Percentiles rank a stretch among this genome's conserved stretches.
Evolutionary conservation across 2,888 invertebrate species (phyloP).

Genomic region (Willowsia nigromaculata): DNA sequence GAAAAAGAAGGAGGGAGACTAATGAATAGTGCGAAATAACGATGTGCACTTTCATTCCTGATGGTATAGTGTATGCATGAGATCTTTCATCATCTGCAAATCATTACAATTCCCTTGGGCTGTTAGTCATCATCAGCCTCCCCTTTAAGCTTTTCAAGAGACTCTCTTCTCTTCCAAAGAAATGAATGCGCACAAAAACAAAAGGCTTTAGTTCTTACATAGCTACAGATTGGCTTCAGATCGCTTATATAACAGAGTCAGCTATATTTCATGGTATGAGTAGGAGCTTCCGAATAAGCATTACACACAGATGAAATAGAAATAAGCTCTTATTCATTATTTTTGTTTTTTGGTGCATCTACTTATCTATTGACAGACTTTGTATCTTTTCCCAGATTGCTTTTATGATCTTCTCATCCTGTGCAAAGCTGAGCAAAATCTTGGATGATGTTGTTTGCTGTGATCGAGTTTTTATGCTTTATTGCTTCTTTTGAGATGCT

Average conservation of each 20-base stretch:
- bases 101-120: slow-evolving; percentile 68
- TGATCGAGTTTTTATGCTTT: slow-evolving; percentile 38
- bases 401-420: slow-evolving; percentile 46
- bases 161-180: neutral
- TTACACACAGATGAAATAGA: neutral
- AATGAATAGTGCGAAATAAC: slow-evolving; percentile 58
- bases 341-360: neutral
- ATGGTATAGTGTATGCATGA: neutral
- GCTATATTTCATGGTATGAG: too few relatives aligned
- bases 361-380: neutral
- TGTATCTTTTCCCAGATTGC: neutral
- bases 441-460: neutral
- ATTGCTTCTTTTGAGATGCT: slow-evolving; percentile 14
- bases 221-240: neutral
- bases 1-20: neutral
- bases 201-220: neutral
- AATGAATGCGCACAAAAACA: neutral
- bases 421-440: slow-evolving; percentile 7
- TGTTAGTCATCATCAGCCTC: slow-evolving; percentile 58
- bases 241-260: too few relatives aligned
- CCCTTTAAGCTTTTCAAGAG: slow-evolving; percentile 17
- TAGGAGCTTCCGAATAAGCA: too few relatives aligned
- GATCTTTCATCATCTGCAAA: slow-evolving; percentile 64
- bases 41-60: slow-evolving; percentile 45
- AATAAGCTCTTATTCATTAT: slow-evolving; percentile 19